phyloP scores from a whole-genome alignment of 2,888 invertebrate species.

The Aphodius sticticus region DNA sequence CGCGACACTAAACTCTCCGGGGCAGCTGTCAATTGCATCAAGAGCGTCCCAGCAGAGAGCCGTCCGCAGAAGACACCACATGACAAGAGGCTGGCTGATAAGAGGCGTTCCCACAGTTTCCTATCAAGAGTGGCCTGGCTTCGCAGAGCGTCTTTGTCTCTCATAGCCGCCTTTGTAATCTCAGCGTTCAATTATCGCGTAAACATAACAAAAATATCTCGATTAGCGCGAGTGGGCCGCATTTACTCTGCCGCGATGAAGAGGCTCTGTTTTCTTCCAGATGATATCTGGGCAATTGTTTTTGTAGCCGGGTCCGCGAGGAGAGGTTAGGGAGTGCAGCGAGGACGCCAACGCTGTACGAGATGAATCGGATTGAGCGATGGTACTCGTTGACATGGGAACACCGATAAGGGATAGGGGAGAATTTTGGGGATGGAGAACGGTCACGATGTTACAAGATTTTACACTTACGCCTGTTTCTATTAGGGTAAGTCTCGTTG shows the following conservation, averaged over 20 bases:
- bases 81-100: slow-evolving; percentile 46
- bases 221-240: slow-evolving; percentile 6
- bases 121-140: slow-evolving; percentile 40
- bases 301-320: not conserved
- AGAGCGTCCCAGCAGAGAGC: not conserved
- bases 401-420: not conserved
- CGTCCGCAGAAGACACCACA: slow-evolving; percentile 45
- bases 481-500: slow-evolving; percentile 24
- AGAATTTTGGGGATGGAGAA: not conserved
- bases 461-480: slow-evolving; percentile 38
- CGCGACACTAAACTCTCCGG: not conserved
- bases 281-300: not conserved
- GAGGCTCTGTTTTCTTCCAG: slow-evolving; percentile 4
- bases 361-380: slow-evolving; percentile 4
- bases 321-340: not conserved
- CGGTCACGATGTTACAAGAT: slow-evolving; percentile 35
- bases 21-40: not conserved
- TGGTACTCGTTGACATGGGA: not conserved
- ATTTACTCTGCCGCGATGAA: slow-evolving; percentile 7
- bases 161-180: slow-evolving; percentile 42
- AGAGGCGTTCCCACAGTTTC: slow-evolving; percentile 45
- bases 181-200: slow-evolving; percentile 38
- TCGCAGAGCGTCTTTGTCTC: slow-evolving; percentile 42
- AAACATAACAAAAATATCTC: slow-evolving; percentile 37
- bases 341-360: not conserved